Evolutionary conservation across 2,113 vertebrate genomes (phyloP).

Genomic region (Phylloscopus whistleri): DNA sequence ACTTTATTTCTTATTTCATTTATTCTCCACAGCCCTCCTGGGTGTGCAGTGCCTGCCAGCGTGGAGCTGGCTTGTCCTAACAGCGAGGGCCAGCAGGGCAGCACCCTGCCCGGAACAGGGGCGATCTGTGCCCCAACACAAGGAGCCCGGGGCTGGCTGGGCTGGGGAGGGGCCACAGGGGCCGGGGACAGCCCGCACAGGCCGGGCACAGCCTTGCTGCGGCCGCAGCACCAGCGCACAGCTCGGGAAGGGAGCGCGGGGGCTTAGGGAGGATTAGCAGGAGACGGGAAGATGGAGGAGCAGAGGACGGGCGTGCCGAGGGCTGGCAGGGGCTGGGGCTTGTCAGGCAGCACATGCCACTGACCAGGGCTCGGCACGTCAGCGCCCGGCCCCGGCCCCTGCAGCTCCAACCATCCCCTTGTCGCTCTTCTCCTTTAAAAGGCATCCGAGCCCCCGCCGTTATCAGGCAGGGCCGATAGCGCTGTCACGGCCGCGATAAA

Average conservation of each 20-base stretch:
- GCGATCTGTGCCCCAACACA: rapidly evolving
- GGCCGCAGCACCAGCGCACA: rapidly evolving
- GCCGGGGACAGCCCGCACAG: rapidly evolving
- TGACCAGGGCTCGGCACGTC: neutral
- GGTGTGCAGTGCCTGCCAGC: neutral
- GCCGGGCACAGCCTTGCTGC: rapidly evolving
- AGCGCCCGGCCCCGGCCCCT: rapidly evolving
- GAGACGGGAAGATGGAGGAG: neutral
- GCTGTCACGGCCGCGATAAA: neutral
- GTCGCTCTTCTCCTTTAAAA: slow-evolving; percentile 27
- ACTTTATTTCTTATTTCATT: neutral
- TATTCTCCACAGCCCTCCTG: neutral
- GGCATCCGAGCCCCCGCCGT: neutral
- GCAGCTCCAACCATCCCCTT: neutral
- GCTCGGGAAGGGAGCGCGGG: neutral
- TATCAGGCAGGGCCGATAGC: slow-evolving; percentile 5
- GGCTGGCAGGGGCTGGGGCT: slow-evolving; percentile 13
- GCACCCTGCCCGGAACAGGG: neutral
- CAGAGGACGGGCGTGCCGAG: rapidly evolving
- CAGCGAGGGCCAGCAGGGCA: neutral
- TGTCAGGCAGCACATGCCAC: slow-evolving; percentile 32
- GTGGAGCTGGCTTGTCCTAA: rapidly evolving
- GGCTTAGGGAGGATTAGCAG: neutral
- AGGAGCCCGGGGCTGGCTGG: neutral
- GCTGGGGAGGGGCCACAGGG: neutral